Evolutionary conservation across 2,113 vertebrate species (phyloP), one percentile per base, ranked within the genome.

Genomic region (Limanda limanda): DNA sequence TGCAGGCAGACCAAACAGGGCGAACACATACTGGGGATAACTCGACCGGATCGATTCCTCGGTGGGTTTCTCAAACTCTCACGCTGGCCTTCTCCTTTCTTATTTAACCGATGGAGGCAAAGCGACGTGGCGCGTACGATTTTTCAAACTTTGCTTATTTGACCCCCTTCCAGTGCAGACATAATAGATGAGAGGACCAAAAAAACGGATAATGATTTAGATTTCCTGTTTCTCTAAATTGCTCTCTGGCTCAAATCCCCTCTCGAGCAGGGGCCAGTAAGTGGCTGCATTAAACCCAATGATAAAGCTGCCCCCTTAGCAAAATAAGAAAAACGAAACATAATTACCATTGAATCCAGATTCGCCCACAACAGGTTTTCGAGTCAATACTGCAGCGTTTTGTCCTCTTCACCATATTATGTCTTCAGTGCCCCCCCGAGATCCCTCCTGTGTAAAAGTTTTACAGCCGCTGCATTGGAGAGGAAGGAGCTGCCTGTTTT

Each of bases 11-110:
- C 76, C 68, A 81, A 90, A 82, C 79, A 56, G 86, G 86, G 84
- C 31, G 86, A 88, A 76, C 80, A 82, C 90, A 80, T 72, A 86
- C 87, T 84, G 90, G 56, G 89, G 83, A 69, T 81, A 91, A 88
- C 83, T 70, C 86, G 83, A 70, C 72, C 72, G 58, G 67, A 92
- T 93, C 71, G 86, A 93, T 92, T 83, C 10, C 78, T 84, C 68
- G 68, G 82, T 79, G 71, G 59, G 48, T 58, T 78, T 86, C 68
- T 62, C 68, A 58, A 76, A 55, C 65, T 79, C 67, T 74, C 90
- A 76, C 17, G 66, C 89, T 91, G 90, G 62, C 81, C 85, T 73
- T 77, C 72, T 81, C 59, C 76, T 78, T 84, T 86, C 68, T 83
- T 81, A 70, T 86, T 77, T 81, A 62, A 86, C 78, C 80, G 76